Percentiles rank a stretch among this genome's conserved stretches.
Conservation (phyloP, 2,113 vertebrate species). For the Perca schrenkii region DNA sequence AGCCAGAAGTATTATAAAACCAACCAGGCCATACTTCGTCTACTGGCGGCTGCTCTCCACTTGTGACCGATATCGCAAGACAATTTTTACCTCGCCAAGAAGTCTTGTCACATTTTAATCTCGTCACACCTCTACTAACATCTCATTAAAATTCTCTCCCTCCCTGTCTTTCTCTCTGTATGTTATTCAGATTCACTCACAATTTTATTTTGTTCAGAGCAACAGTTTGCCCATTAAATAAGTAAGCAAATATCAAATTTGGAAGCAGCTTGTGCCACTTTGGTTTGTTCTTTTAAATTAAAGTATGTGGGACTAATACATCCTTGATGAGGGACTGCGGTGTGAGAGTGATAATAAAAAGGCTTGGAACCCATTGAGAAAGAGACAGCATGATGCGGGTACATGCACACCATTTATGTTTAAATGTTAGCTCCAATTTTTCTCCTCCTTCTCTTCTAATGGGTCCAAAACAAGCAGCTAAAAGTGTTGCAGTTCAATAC, state of each 20-base stretch:
- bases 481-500: constrained; percentile 65
- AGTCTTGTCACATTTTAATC: no score
- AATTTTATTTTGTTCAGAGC: constrained; percentile 22
- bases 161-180: not conserved
- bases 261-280: constrained; percentile 27
- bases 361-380: not conserved
- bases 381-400: constrained; percentile 5
- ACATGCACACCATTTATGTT: constrained; percentile 41
- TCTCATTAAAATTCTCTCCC: constrained; percentile 16
- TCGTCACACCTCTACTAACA: not conserved
- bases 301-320: not conserved
- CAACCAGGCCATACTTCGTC: no score
- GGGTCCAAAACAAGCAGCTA: constrained; percentile 61
- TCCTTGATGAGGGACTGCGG: constrained; percentile 4
- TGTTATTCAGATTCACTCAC: constrained; percentile 13
- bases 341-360: constrained; percentile 2
- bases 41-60: no score
- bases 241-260: constrained; percentile 42
- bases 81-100: no score
- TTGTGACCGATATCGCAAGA: no score
- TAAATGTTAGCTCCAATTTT: constrained; percentile 48
- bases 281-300: constrained; percentile 49
- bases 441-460: constrained; percentile 49
- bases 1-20: no score
- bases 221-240: constrained; percentile 53